Conservation (phyloP, 2,888 invertebrate genomes). For the Timema cristinae region DNA sequence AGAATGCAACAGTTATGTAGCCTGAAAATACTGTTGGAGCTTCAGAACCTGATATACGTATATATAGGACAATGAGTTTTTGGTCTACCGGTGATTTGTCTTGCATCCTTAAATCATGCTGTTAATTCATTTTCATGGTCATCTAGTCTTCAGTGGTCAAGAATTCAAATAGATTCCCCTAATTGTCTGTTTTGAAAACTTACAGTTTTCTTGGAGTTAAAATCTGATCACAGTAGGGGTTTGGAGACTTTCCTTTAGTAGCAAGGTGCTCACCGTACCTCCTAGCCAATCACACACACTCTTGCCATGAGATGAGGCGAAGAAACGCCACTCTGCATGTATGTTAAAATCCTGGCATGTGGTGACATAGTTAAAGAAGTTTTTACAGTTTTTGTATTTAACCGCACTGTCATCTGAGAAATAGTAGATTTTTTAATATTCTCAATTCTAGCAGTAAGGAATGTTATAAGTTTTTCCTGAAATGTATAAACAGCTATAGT, state of each 20-base stretch:
- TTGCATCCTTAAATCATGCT: background rate
- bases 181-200: background rate
- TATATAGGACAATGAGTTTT: background rate
- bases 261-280: slow-evolving; percentile 4
- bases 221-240: background rate
- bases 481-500: background rate
- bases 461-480: background rate
- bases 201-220: background rate
- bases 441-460: background rate
- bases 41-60: background rate
- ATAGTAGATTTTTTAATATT: background rate
- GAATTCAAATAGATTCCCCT: background rate
- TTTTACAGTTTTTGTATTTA: background rate
- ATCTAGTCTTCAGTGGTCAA: background rate
- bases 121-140: background rate
- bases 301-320: background rate
- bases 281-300: slow-evolving; percentile 8
- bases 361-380: background rate
- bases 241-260: slow-evolving; percentile 4
- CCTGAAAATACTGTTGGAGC: background rate
- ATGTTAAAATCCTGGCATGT: slow-evolving; percentile 9
- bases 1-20: slow-evolving; percentile 6
- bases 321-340: background rate
- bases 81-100: background rate
- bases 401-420: background rate